Evolutionary conservation across 2,888 invertebrate genomes (phyloP).

Genomic region (Melipona beecheii): DNA sequence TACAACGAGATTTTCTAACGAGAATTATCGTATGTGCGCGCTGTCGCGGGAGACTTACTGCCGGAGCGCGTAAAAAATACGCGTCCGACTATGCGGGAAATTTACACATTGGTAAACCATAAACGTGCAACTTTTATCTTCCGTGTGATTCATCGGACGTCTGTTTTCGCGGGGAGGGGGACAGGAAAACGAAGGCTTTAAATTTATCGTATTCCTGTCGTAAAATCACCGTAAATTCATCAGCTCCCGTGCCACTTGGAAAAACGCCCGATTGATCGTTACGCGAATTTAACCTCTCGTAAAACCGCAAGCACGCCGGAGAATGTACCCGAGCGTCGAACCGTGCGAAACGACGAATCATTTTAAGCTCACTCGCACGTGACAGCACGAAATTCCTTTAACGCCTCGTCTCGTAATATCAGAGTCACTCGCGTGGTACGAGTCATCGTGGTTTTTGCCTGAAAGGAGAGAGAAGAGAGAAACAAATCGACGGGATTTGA

Average conservation of each 20-base stretch:
- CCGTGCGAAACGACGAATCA: slow-evolving; percentile 3
- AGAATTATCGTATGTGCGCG: not conserved
- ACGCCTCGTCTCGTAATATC: not conserved
- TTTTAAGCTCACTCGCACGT: slow-evolving; percentile 14
- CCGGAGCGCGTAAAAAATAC: not conserved
- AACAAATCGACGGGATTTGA: too few species aligned
- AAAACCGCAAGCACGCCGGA: not conserved
- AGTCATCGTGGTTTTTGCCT: too few species aligned
- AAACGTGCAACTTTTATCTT: not conserved
- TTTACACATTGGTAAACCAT: not conserved
- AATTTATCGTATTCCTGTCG: too few species aligned
- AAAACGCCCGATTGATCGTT: not conserved
- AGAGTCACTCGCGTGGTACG: too few species aligned
- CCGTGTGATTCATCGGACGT: not conserved
- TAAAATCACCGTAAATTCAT: not conserved
- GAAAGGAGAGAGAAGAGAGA: too few species aligned
- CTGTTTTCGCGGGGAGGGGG: not conserved
- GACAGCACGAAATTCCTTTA: slow-evolving; percentile 8
- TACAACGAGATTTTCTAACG: not conserved
- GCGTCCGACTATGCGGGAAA: not conserved
- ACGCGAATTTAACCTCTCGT: not conserved
- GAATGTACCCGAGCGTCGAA: not conserved
- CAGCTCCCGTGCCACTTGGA: not conserved
- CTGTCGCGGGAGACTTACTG: not conserved
- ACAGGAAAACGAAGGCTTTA: not conserved